Percentiles rank a stretch among this genome's conserved stretches.
phyloP scores from a whole-genome alignment of 2,113 vertebrate genomes.

The Mormyrus lacerda region DNA sequence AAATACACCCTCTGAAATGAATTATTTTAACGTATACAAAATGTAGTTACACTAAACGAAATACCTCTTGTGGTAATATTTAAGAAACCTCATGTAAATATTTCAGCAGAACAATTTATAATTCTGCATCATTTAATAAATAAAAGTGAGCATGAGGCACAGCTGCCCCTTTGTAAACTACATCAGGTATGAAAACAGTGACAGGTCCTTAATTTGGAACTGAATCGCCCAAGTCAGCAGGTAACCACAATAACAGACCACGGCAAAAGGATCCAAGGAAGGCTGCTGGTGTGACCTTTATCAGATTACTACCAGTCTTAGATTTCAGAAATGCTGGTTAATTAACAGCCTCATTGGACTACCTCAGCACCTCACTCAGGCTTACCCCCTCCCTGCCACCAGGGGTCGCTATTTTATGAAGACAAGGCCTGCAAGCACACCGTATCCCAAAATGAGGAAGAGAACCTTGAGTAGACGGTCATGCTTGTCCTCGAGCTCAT shows the following conservation, averaged over 20 bases:
- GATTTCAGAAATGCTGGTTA: slow-evolving; percentile 12
- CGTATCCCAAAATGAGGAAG: slow-evolving; percentile 79
- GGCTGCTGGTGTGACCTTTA: not conserved
- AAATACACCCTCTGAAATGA: not conserved
- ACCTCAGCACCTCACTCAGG: not conserved
- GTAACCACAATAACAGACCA: not conserved
- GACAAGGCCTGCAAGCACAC: slow-evolving; percentile 65
- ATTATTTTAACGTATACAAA: slow-evolving; percentile 3
- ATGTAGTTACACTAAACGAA: not conserved
- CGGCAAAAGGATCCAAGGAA: not conserved
- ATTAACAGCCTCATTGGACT: not conserved
- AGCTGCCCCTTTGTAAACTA: not conserved
- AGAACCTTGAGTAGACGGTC: slow-evolving; percentile 83
- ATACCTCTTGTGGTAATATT: not conserved
- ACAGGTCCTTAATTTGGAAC: not conserved
- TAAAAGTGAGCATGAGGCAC: not conserved
- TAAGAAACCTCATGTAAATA: not conserved
- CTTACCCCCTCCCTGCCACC: not conserved
- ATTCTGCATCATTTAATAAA: not conserved
- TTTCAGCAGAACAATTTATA: not conserved
- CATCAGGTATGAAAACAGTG: not conserved
- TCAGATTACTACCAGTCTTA: not conserved
- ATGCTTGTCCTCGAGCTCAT: slow-evolving; percentile 80
- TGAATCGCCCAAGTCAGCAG: not conserved
- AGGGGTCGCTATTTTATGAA: slow-evolving; percentile 76